Evolutionary conservation across 2,888 invertebrate species (phyloP).

Genomic region (Drosophila lacicola): DNA sequence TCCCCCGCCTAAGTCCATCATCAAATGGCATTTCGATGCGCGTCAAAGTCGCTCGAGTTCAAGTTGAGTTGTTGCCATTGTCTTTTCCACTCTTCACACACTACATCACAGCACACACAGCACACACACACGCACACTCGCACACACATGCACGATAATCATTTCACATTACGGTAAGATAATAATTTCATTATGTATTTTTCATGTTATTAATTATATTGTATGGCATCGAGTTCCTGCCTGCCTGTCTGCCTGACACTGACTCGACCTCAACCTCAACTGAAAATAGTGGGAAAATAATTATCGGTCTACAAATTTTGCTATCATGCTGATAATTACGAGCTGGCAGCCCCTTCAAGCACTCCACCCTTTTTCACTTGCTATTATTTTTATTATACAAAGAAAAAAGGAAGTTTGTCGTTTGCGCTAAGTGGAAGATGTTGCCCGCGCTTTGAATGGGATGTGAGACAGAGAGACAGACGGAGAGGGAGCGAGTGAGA

Average conservation of each 20-base stretch:
- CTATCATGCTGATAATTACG: conserved; percentile 75
- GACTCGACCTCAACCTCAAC: conserved; percentile 16
- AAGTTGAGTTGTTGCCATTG: conserved; percentile 62
- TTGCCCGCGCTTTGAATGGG: conserved; percentile 3
- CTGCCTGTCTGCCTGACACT: conserved; percentile 1
- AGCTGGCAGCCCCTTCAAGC: conserved; percentile 14
- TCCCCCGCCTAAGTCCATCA: not conserved
- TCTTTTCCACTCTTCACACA: conserved; percentile 60
- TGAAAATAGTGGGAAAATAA: conserved; percentile 75
- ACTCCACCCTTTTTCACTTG: conserved; percentile 2
- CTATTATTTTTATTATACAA: conserved; percentile 2
- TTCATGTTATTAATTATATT: conserved; percentile 79
- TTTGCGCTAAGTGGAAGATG: conserved; percentile 50
- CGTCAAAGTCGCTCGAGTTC: conserved; percentile 58
- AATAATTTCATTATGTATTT: conserved; percentile 80
- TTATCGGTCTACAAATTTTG: conserved; percentile 73
- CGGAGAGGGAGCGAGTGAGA: too few relatives aligned
- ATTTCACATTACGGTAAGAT: conserved; percentile 77
- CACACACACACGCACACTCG: conserved; percentile 13
- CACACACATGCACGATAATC: conserved; percentile 60
- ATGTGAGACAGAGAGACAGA: not conserved
- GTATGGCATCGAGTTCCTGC: conserved; percentile 62
- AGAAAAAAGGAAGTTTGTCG: conserved; percentile 62
- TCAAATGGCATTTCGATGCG: conserved; percentile 61
- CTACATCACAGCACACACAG: conserved; percentile 41